Evolutionary conservation across 2,888 invertebrate species (phyloP).

Genomic region (Lamellibrachia satsuma): DNA sequence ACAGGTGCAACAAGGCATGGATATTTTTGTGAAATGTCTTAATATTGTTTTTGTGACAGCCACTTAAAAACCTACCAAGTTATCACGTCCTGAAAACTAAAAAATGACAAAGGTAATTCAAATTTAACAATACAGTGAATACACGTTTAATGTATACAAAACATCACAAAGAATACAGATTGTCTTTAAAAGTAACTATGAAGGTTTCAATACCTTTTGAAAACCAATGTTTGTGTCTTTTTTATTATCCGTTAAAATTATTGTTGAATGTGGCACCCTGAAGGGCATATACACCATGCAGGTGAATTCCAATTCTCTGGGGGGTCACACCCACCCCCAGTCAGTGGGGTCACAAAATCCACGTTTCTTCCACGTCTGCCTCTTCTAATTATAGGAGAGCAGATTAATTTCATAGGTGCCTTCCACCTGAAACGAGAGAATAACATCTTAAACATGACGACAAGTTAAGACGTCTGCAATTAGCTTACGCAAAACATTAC

Average conservation of each 20-base stretch:
- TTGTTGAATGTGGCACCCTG: neutral
- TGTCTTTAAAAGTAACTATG: neutral
- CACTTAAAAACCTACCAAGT: too few relatives aligned
- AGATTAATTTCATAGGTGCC: neutral
- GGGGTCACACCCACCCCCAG: neutral
- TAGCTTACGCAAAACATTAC: too few relatives aligned
- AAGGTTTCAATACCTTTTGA: too few relatives aligned
- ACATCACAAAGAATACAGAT: neutral
- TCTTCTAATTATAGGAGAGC: neutral
- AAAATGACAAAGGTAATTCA: neutral
- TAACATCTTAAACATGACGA: neutral
- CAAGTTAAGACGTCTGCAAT: too few relatives aligned
- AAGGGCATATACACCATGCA: neutral
- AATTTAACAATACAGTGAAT: neutral
- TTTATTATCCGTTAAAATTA: neutral
- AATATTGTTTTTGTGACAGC: too few relatives aligned
- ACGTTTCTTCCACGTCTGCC: neutral
- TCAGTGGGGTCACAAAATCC: neutral
- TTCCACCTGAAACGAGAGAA: slow-evolving; percentile 4
- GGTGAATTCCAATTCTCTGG: neutral
- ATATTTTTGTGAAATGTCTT: too few relatives aligned
- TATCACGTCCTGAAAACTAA: neutral
- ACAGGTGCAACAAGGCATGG: too few relatives aligned
- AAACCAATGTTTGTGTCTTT: neutral
- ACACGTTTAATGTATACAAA: neutral